These are phyloP conservation scores for Ecliptopera silaceata DNA, from an alignment of 2,888 invertebrate species.

Conservation along the genomic window DNA sequence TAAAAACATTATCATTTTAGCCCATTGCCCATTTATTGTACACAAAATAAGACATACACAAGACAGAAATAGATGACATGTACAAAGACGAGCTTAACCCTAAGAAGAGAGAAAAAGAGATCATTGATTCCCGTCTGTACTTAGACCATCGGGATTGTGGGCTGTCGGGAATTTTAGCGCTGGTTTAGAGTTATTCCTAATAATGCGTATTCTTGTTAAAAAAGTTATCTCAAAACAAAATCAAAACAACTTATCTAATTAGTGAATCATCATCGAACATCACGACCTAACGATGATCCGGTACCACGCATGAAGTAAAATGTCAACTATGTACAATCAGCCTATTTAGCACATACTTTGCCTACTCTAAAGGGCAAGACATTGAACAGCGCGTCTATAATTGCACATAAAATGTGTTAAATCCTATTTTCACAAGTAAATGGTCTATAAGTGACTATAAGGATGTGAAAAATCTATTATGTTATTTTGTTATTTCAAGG, in stretches of 20 bases:
- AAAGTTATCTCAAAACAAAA: conserved; percentile 6
- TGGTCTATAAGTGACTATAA: not conserved
- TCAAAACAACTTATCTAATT: conserved; percentile 12
- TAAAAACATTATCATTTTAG: too few species aligned
- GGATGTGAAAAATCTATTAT: not conserved
- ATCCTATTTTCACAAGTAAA: conserved; percentile 6
- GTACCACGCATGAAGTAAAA: conserved; percentile 26
- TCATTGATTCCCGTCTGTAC: too few species aligned
- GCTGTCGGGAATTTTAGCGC: too few species aligned
- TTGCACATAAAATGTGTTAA: conserved; percentile 16
- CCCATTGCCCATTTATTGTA: too few species aligned
- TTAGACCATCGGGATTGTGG: too few species aligned
- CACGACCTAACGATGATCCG: conserved; percentile 28
- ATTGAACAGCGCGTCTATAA: too few species aligned
- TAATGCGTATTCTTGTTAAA: too few species aligned
- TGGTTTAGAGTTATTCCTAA: too few species aligned
- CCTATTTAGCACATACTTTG: conserved; percentile 24
- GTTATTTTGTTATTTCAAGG: not conserved
- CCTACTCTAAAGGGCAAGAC: conserved; percentile 21
- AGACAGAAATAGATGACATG: too few species aligned
- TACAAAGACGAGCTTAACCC: too few species aligned
- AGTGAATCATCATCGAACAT: conserved; percentile 18
- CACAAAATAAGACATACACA: too few species aligned
- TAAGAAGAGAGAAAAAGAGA: too few species aligned
- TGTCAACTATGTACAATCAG: conserved; percentile 34